These are phyloP conservation scores for Megaceryle torquata DNA, from an alignment of 2,113 vertebrate species.

Conservation along the genomic window DNA sequence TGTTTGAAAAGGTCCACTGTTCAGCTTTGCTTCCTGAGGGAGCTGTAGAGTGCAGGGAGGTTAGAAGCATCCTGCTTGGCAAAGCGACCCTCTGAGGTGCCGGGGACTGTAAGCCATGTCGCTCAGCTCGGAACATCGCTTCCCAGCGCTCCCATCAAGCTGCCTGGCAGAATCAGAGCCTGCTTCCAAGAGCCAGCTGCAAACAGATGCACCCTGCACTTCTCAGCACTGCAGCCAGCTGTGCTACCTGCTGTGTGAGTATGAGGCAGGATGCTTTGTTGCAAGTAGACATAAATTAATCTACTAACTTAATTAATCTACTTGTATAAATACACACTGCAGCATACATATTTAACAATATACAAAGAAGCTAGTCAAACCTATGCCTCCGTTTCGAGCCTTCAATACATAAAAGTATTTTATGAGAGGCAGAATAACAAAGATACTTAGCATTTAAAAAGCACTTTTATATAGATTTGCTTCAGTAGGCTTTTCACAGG, in stretches of 20 bases:
- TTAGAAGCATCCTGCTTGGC: neutral
- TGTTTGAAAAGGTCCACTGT: neutral
- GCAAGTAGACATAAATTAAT: neutral
- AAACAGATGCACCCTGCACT: neutral
- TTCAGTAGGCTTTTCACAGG: neutral
- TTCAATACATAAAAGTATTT: neutral
- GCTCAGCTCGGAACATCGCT: accelerated
- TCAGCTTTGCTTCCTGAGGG: neutral
- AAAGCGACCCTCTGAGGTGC: accelerated
- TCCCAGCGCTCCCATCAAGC: accelerated
- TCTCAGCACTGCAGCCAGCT: neutral
- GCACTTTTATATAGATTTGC: neutral
- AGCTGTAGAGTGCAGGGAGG: neutral
- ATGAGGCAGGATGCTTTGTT: neutral
- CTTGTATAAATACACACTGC: neutral
- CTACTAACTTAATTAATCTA: neutral
- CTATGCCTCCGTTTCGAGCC: neutral
- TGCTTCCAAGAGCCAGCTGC: neutral
- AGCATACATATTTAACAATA: neutral
- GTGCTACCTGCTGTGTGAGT: neutral
- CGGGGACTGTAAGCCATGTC: accelerated
- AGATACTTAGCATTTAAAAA: neutral
- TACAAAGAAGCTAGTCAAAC: neutral
- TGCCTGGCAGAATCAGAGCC: neutral
- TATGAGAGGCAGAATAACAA: neutral